These are phyloP conservation scores for Phaetusa simplex DNA, from an alignment of 2,113 vertebrate species.

Conservation along the genomic window DNA sequence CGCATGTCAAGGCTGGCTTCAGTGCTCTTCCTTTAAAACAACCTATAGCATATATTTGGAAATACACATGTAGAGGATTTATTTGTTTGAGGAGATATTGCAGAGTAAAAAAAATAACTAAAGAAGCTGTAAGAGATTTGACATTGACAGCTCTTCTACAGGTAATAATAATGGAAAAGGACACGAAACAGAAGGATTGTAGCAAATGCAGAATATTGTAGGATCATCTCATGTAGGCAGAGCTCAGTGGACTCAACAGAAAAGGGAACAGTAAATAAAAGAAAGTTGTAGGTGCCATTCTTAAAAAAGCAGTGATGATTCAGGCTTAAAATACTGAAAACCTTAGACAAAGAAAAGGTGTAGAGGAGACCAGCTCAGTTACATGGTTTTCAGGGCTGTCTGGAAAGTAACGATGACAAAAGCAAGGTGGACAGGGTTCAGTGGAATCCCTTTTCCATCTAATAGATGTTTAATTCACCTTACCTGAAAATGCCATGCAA, in stretches of 20 bases:
- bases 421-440: background rate
- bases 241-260: background rate
- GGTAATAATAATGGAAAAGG: background rate
- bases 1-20: background rate
- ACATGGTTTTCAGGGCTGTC: background rate
- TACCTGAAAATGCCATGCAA: slow-evolving; percentile 11
- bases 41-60: background rate
- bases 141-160: background rate
- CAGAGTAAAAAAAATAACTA: background rate
- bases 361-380: background rate
- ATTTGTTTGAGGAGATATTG: background rate
- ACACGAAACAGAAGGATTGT: background rate
- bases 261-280: background rate
- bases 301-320: background rate
- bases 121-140: background rate
- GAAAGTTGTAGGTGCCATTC: background rate
- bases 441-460: background rate
- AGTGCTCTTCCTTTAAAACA: background rate
- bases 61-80: background rate
- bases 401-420: background rate
- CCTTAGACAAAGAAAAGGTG: background rate
- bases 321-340: background rate
- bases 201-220: background rate
- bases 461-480: slow-evolving; percentile 22
- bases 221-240: background rate